These are phyloP conservation scores for Lathronympha strigana DNA, from an alignment of 2,888 invertebrate genomes.

Conservation along the genomic window DNA sequence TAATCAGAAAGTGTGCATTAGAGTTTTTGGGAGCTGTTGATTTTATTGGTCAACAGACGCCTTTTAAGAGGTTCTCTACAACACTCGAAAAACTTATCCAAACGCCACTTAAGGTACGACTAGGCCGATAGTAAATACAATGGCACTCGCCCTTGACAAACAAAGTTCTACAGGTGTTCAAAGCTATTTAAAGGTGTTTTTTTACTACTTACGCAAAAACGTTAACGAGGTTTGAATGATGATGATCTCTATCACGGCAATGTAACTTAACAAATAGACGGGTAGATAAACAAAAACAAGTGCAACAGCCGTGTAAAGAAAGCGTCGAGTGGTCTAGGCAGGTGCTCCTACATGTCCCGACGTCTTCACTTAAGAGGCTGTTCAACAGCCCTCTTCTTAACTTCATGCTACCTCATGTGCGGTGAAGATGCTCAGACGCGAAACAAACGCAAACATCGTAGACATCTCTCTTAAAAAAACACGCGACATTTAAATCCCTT, in stretches of 20 bases:
- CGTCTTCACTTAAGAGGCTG: constrained; percentile 72
- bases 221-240: constrained; percentile 11
- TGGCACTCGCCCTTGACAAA: constrained; percentile 49
- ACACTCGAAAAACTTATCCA: constrained; percentile 51
- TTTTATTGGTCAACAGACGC: constrained; percentile 46
- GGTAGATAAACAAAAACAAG: constrained; percentile 25
- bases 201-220: constrained; percentile 7
- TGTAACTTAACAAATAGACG: constrained; percentile 12
- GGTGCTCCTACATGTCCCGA: constrained; percentile 49
- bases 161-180: constrained; percentile 36
- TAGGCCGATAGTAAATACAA: constrained; percentile 52
- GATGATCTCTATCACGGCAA: neutral
- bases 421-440: constrained; percentile 35
- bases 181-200: constrained; percentile 8
- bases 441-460: constrained; percentile 41
- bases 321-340: constrained; percentile 38
- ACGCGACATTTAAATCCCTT: constrained; percentile 3
- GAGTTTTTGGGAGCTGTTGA: constrained; percentile 42
- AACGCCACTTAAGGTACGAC: constrained; percentile 48
- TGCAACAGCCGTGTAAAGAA: constrained; percentile 34
- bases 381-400: constrained; percentile 75
- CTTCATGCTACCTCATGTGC: constrained; percentile 67
- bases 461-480: constrained; percentile 16
- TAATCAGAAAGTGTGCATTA: constrained; percentile 18
- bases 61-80: constrained; percentile 50